A percentile compares a stretch with the other conserved stretches of the same genome.
These are phyloP conservation scores for Plagodis dolabraria DNA, from an alignment of 2,888 invertebrate species.

Conservation along the genomic window DNA sequence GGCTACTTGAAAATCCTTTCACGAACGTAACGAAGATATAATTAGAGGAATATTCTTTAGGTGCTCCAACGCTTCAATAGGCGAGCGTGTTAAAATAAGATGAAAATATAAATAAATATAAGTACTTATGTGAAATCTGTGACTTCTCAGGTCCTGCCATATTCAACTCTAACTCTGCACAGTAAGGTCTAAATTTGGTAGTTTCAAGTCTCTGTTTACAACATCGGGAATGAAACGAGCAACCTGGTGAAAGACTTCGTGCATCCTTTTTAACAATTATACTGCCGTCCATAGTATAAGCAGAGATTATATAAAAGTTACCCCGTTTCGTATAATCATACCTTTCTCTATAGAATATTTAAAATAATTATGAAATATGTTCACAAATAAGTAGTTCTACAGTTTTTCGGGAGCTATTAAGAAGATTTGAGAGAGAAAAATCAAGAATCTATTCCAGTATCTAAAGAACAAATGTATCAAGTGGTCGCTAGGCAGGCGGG, in stretches of 20 bases:
- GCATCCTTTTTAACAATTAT: too few relatives aligned
- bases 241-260: background rate
- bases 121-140: background rate
- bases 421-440: too few relatives aligned
- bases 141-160: background rate
- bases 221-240: background rate
- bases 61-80: conserved; percentile 57
- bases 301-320: too few relatives aligned
- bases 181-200: background rate
- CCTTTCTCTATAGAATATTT: too few relatives aligned
- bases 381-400: too few relatives aligned
- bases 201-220: background rate
- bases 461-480: too few relatives aligned
- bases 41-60: conserved; percentile 57
- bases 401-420: too few relatives aligned
- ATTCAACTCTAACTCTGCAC: background rate
- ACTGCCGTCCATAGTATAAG: too few relatives aligned
- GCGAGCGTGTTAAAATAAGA: conserved; percentile 56
- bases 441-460: too few relatives aligned
- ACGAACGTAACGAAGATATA: conserved; percentile 51
- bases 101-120: conserved; percentile 52
- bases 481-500: too few relatives aligned
- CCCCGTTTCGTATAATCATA: too few relatives aligned
- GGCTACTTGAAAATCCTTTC: conserved; percentile 38
- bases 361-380: too few relatives aligned